Evolutionary conservation across 2,113 vertebrate genomes (phyloP), one percentile per base, ranked within the genome.

Genomic region (Malurus elegans): DNA sequence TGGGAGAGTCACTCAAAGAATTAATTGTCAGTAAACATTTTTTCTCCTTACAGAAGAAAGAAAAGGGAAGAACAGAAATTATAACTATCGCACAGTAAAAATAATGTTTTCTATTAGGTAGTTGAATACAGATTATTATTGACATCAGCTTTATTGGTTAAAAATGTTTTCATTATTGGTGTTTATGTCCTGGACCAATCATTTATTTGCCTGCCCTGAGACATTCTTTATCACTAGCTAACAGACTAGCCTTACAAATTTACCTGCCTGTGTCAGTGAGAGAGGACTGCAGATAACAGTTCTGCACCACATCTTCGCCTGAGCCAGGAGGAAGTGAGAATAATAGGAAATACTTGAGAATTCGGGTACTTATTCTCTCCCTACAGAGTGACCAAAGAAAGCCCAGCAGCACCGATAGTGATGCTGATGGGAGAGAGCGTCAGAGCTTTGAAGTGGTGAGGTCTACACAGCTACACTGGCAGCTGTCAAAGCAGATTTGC

Each of bases 141-240:
- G 32, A 51, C 32, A 66, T 53, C 28, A 48, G 10, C 4, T 21
- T 26, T 62, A 25, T 26, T 72, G 6, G 40, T 64, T 62, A 61
- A 79, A 86, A 78, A 36, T 79, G 34, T 92, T 96, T 96, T 78
- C 44, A 61, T 40, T 91, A 24, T 58, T 60, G 75, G 18, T 29
- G 57, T 91, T 93, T 83, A 36, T 90, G 57, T 88, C 61, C 73
- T 38, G 12, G 48, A 48, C 60, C 45, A 87, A 79, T 74, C 92
- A 92, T 65, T 95, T 90, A 64, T 75, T 93, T 97, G 81, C 58
- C 56, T 90, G 74, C 86, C 81, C 83, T 95, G 93, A 85, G 31
- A 94, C 32, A 72, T 69, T 50, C 81, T 95, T 95, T 96, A 95
- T 97, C 95, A 94, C 86, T 61, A 94, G 72, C 90, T 94, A 91